These are phyloP conservation scores for Stictocephala bisonia DNA, from an alignment of 2,888 invertebrate genomes.

Conservation along the genomic window DNA sequence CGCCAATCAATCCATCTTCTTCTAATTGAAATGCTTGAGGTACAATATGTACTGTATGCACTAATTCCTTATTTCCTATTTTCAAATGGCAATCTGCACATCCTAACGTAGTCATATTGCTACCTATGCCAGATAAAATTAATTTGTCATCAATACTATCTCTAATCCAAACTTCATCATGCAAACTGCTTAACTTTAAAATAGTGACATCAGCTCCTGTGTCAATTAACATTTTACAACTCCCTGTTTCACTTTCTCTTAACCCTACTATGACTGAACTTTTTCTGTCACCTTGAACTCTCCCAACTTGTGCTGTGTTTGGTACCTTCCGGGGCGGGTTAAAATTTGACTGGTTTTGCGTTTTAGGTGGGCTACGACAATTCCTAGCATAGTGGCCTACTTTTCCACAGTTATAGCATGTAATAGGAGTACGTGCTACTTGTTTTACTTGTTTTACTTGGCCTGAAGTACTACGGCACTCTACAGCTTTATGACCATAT, in stretches of 20 bases:
- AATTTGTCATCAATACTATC: neutral
- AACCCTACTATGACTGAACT: neutral
- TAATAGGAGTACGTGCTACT: neutral
- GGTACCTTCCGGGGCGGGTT: constrained; percentile 4
- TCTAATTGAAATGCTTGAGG: neutral
- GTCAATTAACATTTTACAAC: constrained; percentile 9
- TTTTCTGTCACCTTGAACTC: constrained; percentile 1
- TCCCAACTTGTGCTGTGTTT: neutral
- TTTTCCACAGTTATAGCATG: constrained; percentile 20
- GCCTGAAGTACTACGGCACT: neutral
- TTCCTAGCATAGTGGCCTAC: neutral
- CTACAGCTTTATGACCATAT: neutral
- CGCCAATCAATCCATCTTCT: constrained; percentile 18
- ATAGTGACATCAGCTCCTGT: constrained; percentile 8
- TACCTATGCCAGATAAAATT: neutral
- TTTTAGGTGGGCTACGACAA: neutral
- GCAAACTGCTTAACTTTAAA: neutral
- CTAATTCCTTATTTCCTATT: neutral
- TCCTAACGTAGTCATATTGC: neutral
- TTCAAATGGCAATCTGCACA: neutral
- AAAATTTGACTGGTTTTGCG: neutral
- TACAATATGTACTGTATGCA: neutral
- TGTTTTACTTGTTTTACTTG: neutral
- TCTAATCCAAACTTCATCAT: neutral
- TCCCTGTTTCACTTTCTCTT: neutral